Base-by-base conservation (phyloP, 2,888 invertebrate species). In the Lithophane semibrunnea region DNA sequence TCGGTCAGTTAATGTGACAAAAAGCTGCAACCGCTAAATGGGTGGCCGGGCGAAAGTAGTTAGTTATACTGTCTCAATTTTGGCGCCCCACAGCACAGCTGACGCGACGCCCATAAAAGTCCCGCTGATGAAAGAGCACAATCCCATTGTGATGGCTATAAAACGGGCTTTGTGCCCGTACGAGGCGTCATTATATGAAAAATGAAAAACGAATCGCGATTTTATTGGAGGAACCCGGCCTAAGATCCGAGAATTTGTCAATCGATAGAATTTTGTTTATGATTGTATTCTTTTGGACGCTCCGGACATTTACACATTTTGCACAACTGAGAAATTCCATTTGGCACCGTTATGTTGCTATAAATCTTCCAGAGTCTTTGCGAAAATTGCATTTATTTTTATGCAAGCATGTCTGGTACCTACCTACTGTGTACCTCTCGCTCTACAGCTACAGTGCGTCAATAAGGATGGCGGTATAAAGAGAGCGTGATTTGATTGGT, bases 111-210 rank as follows among this genome's bases (percentile, higher is more conserved):
- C 93, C 92, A 95, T 96, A 95, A 96, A 95, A 95, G 95, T 94
- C 92, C 89, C 92, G 88, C 92, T 93, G 95, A 95, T 96, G 95
- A 96, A 95, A 95, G 96, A 94, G 94, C 93, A 96, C 95, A 96
- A 95, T 96, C 92, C 93, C 94, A 95, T 96, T 96, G 96, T 96
- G 93, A 94, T 88, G 90, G 94, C 93, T 92, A 95, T 95, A 95
- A 96, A 96, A 95, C 92, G 93, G 92, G 92, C 95, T 95, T 96
- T 96, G 94, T 95, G 93, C 91, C 92, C 92, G 89, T 92, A 94
- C 92, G 90, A 93, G 92, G 92, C 90, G 94, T 94, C 94, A 93
- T 95, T 95, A 94, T 93, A 91, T 95, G 94, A 95, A 94, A 96
- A 96, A 96, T 95, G 94, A 94, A 95, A 95, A 95, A 94, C 92